These are phyloP conservation scores for Falco novaeseelandiae DNA, from an alignment of 2,797 vertebrate species.

Conservation along the genomic window DNA sequence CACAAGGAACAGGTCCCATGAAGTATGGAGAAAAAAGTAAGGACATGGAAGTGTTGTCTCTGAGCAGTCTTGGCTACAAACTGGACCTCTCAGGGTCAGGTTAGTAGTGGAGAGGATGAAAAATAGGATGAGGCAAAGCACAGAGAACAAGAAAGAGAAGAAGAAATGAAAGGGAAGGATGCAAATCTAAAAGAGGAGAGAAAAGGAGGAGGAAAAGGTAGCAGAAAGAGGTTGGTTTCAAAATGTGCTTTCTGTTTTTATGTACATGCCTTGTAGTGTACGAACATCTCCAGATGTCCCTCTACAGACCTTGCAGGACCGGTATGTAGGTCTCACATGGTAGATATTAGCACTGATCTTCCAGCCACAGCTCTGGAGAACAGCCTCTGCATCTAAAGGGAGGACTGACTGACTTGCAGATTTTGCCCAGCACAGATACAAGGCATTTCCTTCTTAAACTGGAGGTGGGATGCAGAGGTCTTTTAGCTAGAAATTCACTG, in stretches of 20 bases:
- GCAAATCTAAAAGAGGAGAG: background rate
- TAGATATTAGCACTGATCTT: background rate
- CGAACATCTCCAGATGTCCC: background rate
- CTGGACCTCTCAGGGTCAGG: background rate
- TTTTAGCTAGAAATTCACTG: background rate
- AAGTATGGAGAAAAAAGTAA: background rate
- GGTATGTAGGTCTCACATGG: background rate
- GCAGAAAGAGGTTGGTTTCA: background rate
- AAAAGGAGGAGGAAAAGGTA: background rate
- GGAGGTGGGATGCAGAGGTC: background rate
- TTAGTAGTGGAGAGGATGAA: background rate
- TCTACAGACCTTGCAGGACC: background rate
- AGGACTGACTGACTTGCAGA: background rate
- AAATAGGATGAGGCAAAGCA: background rate
- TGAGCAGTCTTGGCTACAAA: background rate
- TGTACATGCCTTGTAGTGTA: background rate
- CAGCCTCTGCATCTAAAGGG: background rate
- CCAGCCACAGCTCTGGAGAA: background rate
- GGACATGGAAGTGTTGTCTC: background rate
- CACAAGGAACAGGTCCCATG: background rate
- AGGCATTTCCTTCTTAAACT: background rate
- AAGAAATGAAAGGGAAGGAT: background rate
- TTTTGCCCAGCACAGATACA: background rate
- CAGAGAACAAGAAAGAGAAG: background rate
- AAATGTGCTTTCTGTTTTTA: background rate